phyloP scores from a whole-genome alignment of 92 coral and sea anemone species.

The Epizoanthus illoricatus region DNA sequence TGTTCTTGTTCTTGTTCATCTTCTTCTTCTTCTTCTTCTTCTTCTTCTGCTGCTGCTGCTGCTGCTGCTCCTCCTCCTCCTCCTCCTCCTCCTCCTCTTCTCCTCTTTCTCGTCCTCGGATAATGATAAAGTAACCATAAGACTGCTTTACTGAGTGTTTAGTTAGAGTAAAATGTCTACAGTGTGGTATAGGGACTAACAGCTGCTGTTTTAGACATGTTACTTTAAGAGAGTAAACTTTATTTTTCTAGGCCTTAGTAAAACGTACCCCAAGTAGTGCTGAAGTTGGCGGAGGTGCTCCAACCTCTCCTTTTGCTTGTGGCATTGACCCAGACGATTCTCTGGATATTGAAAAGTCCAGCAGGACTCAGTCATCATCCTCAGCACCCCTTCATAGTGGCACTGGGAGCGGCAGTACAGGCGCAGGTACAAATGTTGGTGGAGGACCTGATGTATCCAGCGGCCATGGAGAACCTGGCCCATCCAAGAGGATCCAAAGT shows the following conservation, averaged over 20 bases:
- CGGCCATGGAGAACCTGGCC: constrained; percentile 47
- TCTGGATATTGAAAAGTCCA: constrained; percentile 59
- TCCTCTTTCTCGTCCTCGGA: too few relatives aligned
- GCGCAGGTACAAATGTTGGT: constrained; percentile 34
- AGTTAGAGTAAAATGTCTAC: too few relatives aligned
- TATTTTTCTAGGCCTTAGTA: constrained; percentile 70
- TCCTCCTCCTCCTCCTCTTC: too few relatives aligned
- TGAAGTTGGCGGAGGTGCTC: constrained; percentile 51
- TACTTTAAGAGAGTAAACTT: background rate
- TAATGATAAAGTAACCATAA: too few relatives aligned
- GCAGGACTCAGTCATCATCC: constrained; percentile 34
- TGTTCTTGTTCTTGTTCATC: too few relatives aligned
- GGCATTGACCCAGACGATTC: constrained; percentile 75
- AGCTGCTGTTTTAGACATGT: too few relatives aligned
- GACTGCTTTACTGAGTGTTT: too few relatives aligned
- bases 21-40: too few relatives aligned
- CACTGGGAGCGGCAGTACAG: constrained; percentile 25
- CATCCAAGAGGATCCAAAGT: constrained; percentile 74
- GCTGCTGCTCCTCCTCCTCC: too few relatives aligned
- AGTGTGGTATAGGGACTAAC: too few relatives aligned
- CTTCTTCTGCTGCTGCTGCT: too few relatives aligned
- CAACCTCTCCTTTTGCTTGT: constrained; percentile 78
- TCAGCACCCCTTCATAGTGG: constrained; percentile 40
- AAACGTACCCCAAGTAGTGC: constrained; percentile 78
- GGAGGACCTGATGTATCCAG: constrained; percentile 43